Evolutionary conservation across 1,140 invertebrate genomes (phyloP), one percentile per base, ranked within the genome.

Genomic region (Carcinoscorpius rotundicauda): DNA sequence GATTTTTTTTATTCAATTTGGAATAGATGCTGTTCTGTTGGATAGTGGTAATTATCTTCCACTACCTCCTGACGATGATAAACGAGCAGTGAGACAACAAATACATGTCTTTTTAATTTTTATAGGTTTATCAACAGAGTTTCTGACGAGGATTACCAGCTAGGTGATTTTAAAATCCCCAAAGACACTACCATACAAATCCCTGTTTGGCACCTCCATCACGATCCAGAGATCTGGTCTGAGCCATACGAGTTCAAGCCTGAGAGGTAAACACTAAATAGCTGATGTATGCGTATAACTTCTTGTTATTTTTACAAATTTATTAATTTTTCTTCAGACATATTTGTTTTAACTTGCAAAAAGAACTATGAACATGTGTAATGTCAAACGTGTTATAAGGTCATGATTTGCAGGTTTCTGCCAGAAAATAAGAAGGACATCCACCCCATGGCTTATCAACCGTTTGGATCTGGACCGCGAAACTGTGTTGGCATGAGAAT

Each of bases 161-260:
- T 78, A n/a, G 72, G 75, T 5, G 72, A 74, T 4, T 69, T 72
- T 48, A 60, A 56, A 5, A 69, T 81, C 9, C 72, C 71, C 0
- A 75, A 75, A 60, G 77, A 74, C 5, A 72, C 72, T 8, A 69
- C 66, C 6, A 69, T 81, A 5, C 64, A 70, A 9, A 69, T 79
- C 10, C 74, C 77, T 5, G 68, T 79, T 5, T 76, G 75, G 69
- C 72, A 73, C 51, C 68, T 81, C 49, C 80, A 81, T 66, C 71
- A 74, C 57, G 73, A 79, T 70, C 75, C 77, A 6, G 68, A 75
- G 4, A 64, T 75, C 50, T 81, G 78, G 77, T 71, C 76, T 5
- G 71, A 81, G 29, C 79, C 80, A 1, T 71, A 75, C 5, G 70
- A 63, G 59, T 81, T 81, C 66, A 71, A 78, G 64, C 80, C 80